Evolutionary conservation across 2,888 invertebrate genomes (phyloP), one percentile per base, ranked within the genome.

Genomic region (Blastobasis lacticolella): DNA sequence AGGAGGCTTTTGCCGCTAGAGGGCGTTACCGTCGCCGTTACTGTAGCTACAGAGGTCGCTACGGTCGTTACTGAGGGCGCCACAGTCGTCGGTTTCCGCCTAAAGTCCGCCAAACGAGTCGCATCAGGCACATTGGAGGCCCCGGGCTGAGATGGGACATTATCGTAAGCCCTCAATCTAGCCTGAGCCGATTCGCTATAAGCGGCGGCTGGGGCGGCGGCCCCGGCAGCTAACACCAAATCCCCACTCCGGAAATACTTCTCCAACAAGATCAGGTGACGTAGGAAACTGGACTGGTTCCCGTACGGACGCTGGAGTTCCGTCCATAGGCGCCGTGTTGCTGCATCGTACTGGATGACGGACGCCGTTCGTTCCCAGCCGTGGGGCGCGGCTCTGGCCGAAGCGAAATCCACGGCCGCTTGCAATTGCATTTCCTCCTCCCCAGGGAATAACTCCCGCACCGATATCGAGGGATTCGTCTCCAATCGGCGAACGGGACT

Each of bases 251-350:
- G 89, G 70, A 94, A 95, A 75, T 95, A 95, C 70, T 95, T 95
- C 61, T 96, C 96, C 57, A 96, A 71, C 5, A 95, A 80, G 49
- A 95, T 92, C 42, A 96, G 80, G 77, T 96, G 96, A 6, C 95
- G 89, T 1, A 96, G 79, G 69, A 96, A 96, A 59, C 95, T 95
- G 45, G 95, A 95, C 66, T 95, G 95, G 73, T 95, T 95, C 4
- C 95, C 96, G 63, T 96, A 96, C 0, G 96, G 96, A 69, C 94
- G 92, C 68, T 95, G 95, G 43, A 96, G 73, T 61, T 94, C 94
- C 56, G 93, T 92, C 94, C 95, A 96, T 4, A 95, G 83, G 5
- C 90, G 89, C 54, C 94, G 94, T 0, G 95, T 95, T n/a, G 94
- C 94, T 9, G 90, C 88, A 65, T 95, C 95, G 59, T 95, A 95